Evolutionary conservation across 2,888 invertebrate genomes (phyloP).

Genomic region (Heliconius ismenius): DNA sequence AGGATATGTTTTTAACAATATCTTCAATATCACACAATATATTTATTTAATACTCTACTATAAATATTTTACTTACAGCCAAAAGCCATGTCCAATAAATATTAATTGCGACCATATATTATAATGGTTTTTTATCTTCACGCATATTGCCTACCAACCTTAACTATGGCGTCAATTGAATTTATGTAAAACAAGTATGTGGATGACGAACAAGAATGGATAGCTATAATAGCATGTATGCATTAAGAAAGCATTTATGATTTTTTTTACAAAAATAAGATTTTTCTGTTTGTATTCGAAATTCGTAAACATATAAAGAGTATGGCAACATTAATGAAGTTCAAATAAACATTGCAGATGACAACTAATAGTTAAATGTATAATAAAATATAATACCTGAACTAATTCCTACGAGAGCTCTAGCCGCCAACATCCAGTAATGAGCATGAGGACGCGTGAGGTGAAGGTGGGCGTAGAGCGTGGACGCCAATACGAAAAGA

Average conservation of each 20-base stretch:
- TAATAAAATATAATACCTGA: slow-evolving; percentile 82
- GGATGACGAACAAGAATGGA: not conserved
- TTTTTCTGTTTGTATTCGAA: no score
- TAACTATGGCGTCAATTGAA: not conserved
- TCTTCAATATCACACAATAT: not conserved
- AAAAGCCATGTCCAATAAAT: not conserved
- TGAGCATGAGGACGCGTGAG: slow-evolving; percentile 84
- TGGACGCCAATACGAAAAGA: slow-evolving; percentile 88
- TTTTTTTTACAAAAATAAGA: no score
- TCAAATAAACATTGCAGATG: not conserved
- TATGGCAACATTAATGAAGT: not conserved
- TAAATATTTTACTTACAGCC: not conserved
- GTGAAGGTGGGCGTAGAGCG: slow-evolving; percentile 88
- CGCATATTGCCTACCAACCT: not conserved
- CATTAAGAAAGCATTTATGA: not conserved
- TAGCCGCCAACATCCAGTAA: slow-evolving; percentile 88
- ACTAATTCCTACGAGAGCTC: slow-evolving; percentile 92
- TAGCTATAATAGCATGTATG: no score
- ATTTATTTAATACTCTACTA: not conserved
- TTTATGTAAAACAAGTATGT: not conserved
- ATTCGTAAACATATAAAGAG: not conserved
- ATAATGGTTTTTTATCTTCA: not conserved
- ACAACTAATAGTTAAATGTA: not conserved
- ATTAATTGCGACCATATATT: no score
- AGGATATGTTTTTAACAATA: not conserved